These are phyloP conservation scores for Limosa lapponica DNA, from an alignment of 2,797 vertebrate genomes.

Conservation along the genomic window DNA sequence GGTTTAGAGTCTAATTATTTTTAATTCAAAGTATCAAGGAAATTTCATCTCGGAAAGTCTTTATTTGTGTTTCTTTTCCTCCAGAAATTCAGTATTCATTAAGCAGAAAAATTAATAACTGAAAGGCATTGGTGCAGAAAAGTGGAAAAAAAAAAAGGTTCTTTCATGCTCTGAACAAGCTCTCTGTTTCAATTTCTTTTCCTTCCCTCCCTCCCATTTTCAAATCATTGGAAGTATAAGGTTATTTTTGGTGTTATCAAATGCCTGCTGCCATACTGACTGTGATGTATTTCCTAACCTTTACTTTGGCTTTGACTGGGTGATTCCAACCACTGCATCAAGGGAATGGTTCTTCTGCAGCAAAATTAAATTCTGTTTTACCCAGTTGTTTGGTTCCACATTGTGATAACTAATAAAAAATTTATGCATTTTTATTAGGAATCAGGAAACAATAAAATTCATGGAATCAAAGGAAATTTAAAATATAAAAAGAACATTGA, in stretches of 20 bases:
- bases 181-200: constrained; percentile 33
- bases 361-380: constrained; percentile 65
- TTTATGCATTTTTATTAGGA: constrained; percentile 60
- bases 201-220: constrained; percentile 1
- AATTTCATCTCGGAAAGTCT: neutral
- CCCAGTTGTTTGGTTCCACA: constrained; percentile 35
- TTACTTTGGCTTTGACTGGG: constrained; percentile 58
- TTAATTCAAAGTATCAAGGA: neutral
- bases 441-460: constrained; percentile 38
- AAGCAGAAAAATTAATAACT: constrained; percentile 34
- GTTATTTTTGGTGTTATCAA: constrained; percentile 61
- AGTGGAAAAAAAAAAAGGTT: constrained; percentile 7
- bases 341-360: constrained; percentile 37
- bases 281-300: constrained; percentile 63
- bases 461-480: constrained; percentile 30
- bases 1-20: neutral
- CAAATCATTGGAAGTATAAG: constrained; percentile 43
- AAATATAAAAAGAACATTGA: neutral
- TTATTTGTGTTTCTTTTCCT: neutral
- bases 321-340: constrained; percentile 40
- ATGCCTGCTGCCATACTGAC: constrained; percentile 44
- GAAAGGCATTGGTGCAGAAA: constrained; percentile 29
- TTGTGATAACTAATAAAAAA: constrained; percentile 57
- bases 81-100: constrained; percentile 39
- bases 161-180: constrained; percentile 31